Evolutionary conservation across 2,888 invertebrate species (phyloP), one percentile per base, ranked within the genome.

Genomic region (Cyaniris semiargus): DNA sequence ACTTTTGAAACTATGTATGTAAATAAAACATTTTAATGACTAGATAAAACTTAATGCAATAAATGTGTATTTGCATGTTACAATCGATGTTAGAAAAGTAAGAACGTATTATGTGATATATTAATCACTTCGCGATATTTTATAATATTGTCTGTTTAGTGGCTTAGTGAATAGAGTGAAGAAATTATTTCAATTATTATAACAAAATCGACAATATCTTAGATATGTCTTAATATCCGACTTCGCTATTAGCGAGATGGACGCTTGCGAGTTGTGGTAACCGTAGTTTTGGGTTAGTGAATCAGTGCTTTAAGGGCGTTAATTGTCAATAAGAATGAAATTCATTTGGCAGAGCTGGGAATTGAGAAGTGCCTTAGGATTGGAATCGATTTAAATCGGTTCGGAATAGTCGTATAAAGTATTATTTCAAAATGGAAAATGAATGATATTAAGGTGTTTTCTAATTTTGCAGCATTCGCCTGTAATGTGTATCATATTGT

Each of bases 361-460:
- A 82, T 80, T 80, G 79, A 83, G 81, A 83, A 88, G 91, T 91
- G 90, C 90, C 91, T 90, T 90, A 81, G 83, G 83, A 80, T 83
- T 77, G 81, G 84, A 83, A 83, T 82, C 81, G 83, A 85, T 82
- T 82, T 82, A 85, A 86, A 80, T 79, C 79, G 80, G 79, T 81
- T 80, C 80, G 77, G 80, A 85, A 34, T 85, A 86, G 83, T 86
- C 87, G 86, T 86, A 79, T 81, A 86, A 88, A 88, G 88, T 90
- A 89, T 89, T 90, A 89, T 85, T 85, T 84, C 83, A 81, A 78
- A 81, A 76, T 78, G 77, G 78, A 79, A 84, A 83, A 84, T 81
- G 78, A 77, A 74, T 27, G 74, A 74, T 44, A 27, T 66, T 66
- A 66, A 31, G 18, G 66, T 66, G 60, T 23, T 60, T 15, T 27